These are phyloP conservation scores for Oscheius sp. DNA, from an alignment of 1,140 invertebrate genomes.

Conservation along the genomic window DNA sequence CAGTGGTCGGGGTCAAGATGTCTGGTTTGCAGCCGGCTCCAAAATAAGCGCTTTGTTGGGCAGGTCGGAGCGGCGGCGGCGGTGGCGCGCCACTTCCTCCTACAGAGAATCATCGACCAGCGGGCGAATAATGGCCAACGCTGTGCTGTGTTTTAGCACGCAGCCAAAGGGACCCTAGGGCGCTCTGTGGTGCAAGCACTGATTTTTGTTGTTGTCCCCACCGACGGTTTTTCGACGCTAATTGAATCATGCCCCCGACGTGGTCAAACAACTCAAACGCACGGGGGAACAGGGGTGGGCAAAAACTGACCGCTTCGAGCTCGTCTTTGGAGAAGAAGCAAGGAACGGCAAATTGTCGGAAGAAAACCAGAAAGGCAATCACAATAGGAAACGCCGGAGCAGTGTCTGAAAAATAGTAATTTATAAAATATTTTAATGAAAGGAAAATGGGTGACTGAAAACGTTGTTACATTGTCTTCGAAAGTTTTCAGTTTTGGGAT, in stretches of 20 bases:
- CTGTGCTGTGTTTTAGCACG: not conserved
- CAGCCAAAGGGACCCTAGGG: not conserved
- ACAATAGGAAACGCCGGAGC: slow-evolving; percentile 57
- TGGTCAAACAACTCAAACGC: not conserved
- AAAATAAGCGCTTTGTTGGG: not conserved
- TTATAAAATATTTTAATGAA: too few relatives aligned
- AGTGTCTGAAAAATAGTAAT: slow-evolving; percentile 27
- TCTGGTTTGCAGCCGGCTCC: not conserved
- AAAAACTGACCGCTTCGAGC: slow-evolving; percentile 49
- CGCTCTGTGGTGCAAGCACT: too few relatives aligned
- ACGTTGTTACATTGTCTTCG: too few relatives aligned
- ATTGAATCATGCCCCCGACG: not conserved
- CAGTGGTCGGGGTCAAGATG: not conserved
- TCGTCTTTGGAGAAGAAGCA: slow-evolving; percentile 51
- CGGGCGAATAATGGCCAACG: slow-evolving; percentile 4
- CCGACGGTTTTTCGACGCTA: not conserved
- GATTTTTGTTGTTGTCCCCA: too few relatives aligned
- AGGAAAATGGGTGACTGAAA: too few relatives aligned
- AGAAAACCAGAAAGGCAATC: slow-evolving; percentile 51
- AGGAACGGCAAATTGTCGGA: slow-evolving; percentile 50
- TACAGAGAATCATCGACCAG: slow-evolving; percentile 1
- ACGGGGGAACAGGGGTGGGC: not conserved
- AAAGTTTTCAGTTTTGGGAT: not conserved
- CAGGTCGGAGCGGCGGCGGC: not conserved
- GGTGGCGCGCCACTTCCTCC: not conserved